Conservation (phyloP, 2,888 invertebrate genomes). For the Norana najaformis region DNA sequence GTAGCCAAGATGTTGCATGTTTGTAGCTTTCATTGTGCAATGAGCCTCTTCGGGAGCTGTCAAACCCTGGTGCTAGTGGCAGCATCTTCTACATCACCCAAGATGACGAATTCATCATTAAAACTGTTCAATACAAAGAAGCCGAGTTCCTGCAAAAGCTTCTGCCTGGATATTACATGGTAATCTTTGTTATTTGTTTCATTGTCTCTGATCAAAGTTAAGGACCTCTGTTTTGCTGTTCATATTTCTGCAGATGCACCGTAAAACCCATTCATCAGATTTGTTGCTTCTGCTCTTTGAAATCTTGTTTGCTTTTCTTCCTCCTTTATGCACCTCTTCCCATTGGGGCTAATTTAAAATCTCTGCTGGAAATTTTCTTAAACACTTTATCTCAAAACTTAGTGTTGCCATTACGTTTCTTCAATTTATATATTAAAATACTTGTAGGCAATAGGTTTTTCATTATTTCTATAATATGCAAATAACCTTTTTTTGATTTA, state of each 20-base stretch:
- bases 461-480: neutral
- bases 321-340: too few species aligned
- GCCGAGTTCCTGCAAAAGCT: slow-evolving; percentile 98
- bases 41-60: slow-evolving; percentile 87
- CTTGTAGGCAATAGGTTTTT: neutral
- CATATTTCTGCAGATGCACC: too few species aligned
- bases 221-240: too few species aligned
- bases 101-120: slow-evolving; percentile 99
- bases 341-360: too few species aligned
- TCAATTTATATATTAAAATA: slow-evolving; percentile 13
- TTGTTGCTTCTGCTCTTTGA: too few species aligned
- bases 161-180: slow-evolving; percentile 93
- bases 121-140: slow-evolving; percentile 99
- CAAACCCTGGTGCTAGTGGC: slow-evolving; percentile 98
- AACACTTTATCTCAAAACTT: too few species aligned
- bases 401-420: neutral
- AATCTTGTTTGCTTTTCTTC: too few species aligned
- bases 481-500: slow-evolving; percentile 49
- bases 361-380: too few species aligned
- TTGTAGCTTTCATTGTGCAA: slow-evolving; percentile 93
- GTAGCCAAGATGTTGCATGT: neutral
- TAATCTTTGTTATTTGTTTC: neutral
- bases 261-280: too few species aligned
- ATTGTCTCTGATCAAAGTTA: too few species aligned
- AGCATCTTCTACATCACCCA: slow-evolving; percentile 97